Evolutionary conservation across 2,797 vertebrate genomes (phyloP).

Genomic region (Cygnus olor): DNA sequence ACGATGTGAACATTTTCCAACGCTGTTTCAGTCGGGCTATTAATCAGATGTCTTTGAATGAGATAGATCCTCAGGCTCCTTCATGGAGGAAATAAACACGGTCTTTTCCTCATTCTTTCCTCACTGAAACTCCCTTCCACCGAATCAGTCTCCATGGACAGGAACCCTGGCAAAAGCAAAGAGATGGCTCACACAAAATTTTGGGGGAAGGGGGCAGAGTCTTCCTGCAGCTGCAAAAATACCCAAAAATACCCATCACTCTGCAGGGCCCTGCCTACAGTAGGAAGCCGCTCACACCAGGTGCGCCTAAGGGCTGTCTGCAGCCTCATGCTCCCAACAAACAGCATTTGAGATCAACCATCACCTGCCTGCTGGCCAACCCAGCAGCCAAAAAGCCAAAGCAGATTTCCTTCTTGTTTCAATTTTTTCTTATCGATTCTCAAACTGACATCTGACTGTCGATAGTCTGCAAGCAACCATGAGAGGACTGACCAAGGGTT

Average conservation of each 20-base stretch:
- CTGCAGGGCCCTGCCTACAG: background rate
- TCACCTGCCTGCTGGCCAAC: background rate
- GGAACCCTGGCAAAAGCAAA: background rate
- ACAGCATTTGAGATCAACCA: background rate
- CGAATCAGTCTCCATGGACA: background rate
- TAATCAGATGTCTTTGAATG: conserved; percentile 30
- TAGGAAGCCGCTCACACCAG: background rate
- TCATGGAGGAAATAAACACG: background rate
- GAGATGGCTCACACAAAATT: background rate
- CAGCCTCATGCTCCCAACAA: background rate
- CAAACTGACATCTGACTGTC: background rate
- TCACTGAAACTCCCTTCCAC: background rate
- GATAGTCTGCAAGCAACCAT: background rate
- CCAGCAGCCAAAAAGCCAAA: background rate
- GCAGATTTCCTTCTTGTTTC: background rate
- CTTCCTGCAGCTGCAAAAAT: background rate
- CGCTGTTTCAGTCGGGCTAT: background rate
- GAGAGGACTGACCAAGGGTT: background rate
- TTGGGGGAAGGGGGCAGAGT: background rate
- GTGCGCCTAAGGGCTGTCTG: background rate
- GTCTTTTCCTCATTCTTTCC: background rate
- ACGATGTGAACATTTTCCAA: conserved; percentile 24
- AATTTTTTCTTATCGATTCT: background rate
- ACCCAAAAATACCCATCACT: background rate
- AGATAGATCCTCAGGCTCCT: conserved; percentile 25